Conservation (phyloP, 2,797 vertebrate genomes). For the Platyrinchus mystaceus region DNA sequence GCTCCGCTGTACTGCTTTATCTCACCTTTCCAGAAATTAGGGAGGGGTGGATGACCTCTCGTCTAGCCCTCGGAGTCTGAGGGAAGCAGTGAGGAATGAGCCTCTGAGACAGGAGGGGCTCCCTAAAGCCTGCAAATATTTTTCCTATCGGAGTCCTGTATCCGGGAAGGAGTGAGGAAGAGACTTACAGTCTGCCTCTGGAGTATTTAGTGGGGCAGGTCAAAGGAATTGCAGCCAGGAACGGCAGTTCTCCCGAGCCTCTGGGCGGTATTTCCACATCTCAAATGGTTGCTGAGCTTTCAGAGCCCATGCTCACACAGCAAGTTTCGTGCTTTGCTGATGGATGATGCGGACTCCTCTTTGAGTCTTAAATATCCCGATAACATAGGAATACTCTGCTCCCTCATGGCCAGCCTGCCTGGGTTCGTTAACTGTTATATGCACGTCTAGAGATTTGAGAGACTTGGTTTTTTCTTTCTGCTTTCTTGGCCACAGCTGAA, state of each 20-base stretch:
- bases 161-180: neutral
- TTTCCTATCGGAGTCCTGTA: neutral
- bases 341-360: neutral
- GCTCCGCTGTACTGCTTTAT: neutral
- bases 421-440: neutral
- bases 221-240: neutral
- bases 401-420: neutral
- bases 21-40: neutral
- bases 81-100: neutral
- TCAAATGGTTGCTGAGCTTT: neutral
- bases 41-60: fast-evolving
- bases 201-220: neutral
- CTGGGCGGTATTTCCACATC: neutral
- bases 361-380: neutral
- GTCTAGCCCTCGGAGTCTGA: neutral
- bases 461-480: neutral
- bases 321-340: neutral
- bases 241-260: neutral
- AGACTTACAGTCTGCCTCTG: neutral
- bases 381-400: neutral
- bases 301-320: neutral
- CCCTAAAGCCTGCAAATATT: neutral
- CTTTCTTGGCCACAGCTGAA: neutral
- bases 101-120: neutral
- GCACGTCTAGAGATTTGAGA: neutral